A percentile compares a stretch with the other conserved stretches of the same genome.
Evolutionary conservation across 2,888 invertebrate genomes (phyloP).

Genomic region (Acleris sparsana): DNA sequence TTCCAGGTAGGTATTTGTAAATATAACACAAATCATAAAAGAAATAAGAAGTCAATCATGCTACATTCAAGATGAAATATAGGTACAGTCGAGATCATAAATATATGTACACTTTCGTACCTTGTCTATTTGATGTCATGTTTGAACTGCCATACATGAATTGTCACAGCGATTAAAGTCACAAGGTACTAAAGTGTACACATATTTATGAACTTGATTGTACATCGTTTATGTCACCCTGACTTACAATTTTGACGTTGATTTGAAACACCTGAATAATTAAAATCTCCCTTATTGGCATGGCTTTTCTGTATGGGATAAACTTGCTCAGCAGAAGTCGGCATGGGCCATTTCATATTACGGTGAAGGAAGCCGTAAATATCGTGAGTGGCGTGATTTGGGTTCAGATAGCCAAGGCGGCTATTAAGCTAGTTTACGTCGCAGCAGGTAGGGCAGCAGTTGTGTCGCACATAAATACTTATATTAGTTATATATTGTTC

Average conservation of each 20-base stretch:
- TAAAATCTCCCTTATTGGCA: not conserved
- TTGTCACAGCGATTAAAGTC: no score
- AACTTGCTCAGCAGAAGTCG: slow-evolving; percentile 16
- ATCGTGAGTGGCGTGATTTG: slow-evolving; percentile 22
- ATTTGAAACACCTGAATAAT: no score
- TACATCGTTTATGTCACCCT: no score
- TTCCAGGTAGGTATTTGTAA: slow-evolving; percentile 1
- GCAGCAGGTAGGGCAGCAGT: slow-evolving; percentile 10
- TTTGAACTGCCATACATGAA: no score
- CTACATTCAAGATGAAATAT: no score
- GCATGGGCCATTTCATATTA: slow-evolving; percentile 22
- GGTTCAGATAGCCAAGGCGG: slow-evolving; percentile 25
- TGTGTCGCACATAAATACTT: slow-evolving; percentile 6
- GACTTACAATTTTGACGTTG: no score
- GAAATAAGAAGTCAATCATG: not conserved
- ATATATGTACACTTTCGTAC: no score
- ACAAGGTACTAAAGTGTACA: no score
- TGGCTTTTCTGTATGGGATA: slow-evolving; percentile 7
- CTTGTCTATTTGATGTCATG: no score
- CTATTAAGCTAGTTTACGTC: slow-evolving; percentile 10
- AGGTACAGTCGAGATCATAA: no score
- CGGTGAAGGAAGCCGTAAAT: slow-evolving; percentile 26
- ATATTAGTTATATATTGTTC: not conserved
- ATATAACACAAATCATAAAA: not conserved
- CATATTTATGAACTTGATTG: no score